phyloP scores from a whole-genome alignment of 2,888 invertebrate genomes.

The Phaonia tiefii region DNA sequence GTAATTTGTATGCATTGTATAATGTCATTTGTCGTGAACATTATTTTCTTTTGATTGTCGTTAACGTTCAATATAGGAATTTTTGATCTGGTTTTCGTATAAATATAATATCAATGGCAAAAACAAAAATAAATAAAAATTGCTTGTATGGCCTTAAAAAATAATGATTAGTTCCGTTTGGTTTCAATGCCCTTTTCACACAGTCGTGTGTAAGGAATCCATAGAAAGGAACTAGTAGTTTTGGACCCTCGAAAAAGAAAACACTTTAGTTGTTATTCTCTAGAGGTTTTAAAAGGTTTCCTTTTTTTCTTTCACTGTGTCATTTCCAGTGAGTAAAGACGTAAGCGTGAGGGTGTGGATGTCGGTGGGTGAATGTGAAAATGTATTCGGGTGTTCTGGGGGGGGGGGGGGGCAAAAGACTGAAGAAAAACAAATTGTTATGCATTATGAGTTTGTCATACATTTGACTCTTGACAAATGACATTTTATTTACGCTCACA shows the following conservation, averaged over 20 bases:
- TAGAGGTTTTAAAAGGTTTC: conserved; percentile 51
- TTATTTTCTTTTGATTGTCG: conserved; percentile 23
- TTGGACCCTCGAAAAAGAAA: conserved; percentile 44
- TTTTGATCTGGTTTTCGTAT: neutral
- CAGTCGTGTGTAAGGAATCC: neutral
- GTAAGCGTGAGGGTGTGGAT: conserved; percentile 2
- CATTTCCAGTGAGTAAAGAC: neutral
- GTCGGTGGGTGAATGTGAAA: neutral
- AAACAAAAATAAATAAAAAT: conserved; percentile 40
- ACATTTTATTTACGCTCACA: conserved; percentile 68
- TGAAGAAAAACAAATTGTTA: conserved; percentile 55
- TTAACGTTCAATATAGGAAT: neutral
- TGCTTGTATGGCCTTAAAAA: conserved; percentile 58
- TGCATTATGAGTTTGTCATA: conserved; percentile 66
- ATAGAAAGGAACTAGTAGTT: conserved; percentile 13
- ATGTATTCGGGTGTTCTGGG: conserved; percentile 2
- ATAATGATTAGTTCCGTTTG: conserved; percentile 58
- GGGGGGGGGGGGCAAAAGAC: conserved; percentile 32
- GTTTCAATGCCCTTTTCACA: conserved; percentile 7
- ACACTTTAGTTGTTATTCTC: conserved; percentile 48
- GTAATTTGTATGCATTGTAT: conserved; percentile 58
- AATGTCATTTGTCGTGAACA: conserved; percentile 61
- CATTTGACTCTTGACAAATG: conserved; percentile 70
- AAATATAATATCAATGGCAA: too few relatives aligned
- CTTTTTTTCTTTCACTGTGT: conserved; percentile 2